Percentiles rank a stretch among this genome's conserved stretches.
Conservation (phyloP, 2,888 invertebrate genomes). For the Timandra comae region DNA sequence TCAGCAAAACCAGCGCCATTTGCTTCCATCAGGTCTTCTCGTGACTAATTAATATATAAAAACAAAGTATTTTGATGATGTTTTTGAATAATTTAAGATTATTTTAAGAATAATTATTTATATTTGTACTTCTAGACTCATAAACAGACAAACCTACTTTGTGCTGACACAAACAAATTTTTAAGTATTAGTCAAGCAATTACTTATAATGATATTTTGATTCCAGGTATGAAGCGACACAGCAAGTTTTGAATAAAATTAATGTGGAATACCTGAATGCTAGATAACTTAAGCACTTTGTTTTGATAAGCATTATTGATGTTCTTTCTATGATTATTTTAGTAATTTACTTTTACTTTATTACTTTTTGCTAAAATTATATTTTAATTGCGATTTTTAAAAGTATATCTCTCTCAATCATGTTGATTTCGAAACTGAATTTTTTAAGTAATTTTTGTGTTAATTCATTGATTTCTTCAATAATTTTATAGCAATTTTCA, state of each 20-base stretch:
- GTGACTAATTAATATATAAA: too few species aligned
- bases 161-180: too few species aligned
- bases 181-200: not conserved
- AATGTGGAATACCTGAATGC: conserved; percentile 27
- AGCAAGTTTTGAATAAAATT: conserved; percentile 51
- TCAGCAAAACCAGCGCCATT: too few species aligned
- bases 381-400: conserved; percentile 1
- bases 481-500: conserved; percentile 29
- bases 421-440: conserved; percentile 26
- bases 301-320: too few species aligned
- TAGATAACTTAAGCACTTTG: conserved; percentile 5
- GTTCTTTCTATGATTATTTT: conserved; percentile 9
- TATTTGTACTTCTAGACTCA: not conserved
- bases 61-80: too few species aligned
- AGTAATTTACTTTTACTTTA: conserved; percentile 22
- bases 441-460: not conserved
- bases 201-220: too few species aligned
- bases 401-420: conserved; percentile 25
- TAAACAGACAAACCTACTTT: not conserved
- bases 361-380: conserved; percentile 17
- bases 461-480: too few species aligned
- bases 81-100: not conserved
- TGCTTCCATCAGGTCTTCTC: too few species aligned
- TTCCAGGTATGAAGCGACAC: conserved; percentile 63
- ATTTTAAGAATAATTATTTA: not conserved